Evolutionary conservation across 2,797 vertebrate genomes (phyloP).

Genomic region (Cossypha polioptera): DNA sequence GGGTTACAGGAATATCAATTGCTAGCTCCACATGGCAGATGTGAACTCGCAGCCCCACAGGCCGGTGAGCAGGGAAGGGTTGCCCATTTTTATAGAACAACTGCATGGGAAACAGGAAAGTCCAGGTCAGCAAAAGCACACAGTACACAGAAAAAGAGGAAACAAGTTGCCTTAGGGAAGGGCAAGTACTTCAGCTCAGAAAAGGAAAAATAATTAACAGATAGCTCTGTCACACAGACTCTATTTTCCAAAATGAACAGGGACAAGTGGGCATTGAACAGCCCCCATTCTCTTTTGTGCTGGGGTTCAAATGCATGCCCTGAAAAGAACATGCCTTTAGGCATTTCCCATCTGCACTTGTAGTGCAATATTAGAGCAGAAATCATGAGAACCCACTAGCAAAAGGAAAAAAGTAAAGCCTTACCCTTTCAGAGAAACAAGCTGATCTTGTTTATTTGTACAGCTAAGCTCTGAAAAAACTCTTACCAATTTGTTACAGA

Average conservation of each 20-base stretch:
- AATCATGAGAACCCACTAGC: neutral
- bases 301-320: neutral
- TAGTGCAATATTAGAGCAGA: neutral
- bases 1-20: slow-evolving; percentile 94
- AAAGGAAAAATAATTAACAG: neutral
- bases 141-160: neutral
- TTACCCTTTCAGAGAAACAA: neutral
- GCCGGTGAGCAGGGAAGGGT: slow-evolving; percentile 90
- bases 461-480: neutral
- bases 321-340: neutral
- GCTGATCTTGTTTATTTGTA: neutral
- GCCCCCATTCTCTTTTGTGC: neutral
- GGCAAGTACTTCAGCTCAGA: neutral
- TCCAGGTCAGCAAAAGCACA: slow-evolving; percentile 6
- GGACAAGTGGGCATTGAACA: neutral
- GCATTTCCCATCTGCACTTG: neutral
- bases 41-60: slow-evolving; percentile 91
- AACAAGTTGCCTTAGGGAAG: neutral
- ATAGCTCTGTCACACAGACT: neutral
- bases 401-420: neutral
- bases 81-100: slow-evolving; percentile 98
- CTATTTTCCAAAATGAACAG: neutral
- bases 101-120: slow-evolving; percentile 71
- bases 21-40: slow-evolving; percentile 95
- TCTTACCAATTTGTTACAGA: neutral